Percentiles rank a stretch among this genome's conserved stretches.
Evolutionary conservation across 2,113 vertebrate species (phyloP).

Genomic region (Pristiophorus japonicus): DNA sequence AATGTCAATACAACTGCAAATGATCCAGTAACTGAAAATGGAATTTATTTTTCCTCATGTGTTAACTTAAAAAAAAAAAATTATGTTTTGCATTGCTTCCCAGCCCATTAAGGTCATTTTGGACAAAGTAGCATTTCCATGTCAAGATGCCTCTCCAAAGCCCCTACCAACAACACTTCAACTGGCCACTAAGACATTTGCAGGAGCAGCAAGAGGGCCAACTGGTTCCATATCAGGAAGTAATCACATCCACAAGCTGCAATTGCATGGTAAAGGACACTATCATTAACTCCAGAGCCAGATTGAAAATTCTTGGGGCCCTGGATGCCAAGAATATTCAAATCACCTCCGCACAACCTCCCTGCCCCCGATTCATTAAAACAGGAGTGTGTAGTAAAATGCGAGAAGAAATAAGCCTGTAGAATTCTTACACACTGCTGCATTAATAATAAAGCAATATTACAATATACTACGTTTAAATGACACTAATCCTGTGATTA

Average conservation of each 20-base stretch:
- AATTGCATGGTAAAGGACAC: neutral
- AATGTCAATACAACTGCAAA: neutral
- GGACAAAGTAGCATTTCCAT: neutral
- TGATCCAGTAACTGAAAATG: neutral
- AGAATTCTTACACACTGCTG: neutral
- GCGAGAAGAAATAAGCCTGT: neutral
- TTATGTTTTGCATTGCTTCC: neutral
- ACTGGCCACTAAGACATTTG: neutral
- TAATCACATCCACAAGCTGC: neutral
- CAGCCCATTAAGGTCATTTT: neutral
- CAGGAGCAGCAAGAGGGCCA: neutral
- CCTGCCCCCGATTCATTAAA: neutral
- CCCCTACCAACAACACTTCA: neutral
- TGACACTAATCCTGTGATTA: neutral
- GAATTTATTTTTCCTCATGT: neutral
- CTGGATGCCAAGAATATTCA: neutral
- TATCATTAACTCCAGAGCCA: neutral
- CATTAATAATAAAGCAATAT: neutral
- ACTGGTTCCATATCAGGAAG: neutral
- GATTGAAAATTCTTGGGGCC: neutral
- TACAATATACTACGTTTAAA: neutral
- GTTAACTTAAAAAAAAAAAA: neutral
- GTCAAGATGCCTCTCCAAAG: neutral
- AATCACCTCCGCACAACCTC: neutral
- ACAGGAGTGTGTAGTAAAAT: neutral